These are phyloP conservation scores for Rhyacophila evoluta DNA, from an alignment of 2,888 invertebrate species.

Conservation along the genomic window DNA sequence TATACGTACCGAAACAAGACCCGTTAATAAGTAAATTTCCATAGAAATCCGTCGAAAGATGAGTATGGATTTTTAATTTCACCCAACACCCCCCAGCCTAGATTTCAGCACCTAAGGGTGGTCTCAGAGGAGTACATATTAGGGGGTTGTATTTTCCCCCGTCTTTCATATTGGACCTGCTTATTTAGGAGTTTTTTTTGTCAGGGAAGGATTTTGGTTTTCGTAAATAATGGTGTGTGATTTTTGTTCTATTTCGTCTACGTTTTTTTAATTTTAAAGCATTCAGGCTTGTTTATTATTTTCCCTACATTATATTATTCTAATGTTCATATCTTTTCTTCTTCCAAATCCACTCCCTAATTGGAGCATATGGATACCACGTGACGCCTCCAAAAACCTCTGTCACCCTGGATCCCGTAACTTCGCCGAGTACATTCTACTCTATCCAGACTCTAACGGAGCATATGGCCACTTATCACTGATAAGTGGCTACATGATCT, in stretches of 20 bases:
- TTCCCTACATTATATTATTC: no score
- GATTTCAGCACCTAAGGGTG: constrained; percentile 42
- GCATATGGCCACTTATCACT: no score
- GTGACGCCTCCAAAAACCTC: no score
- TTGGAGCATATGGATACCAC: no score
- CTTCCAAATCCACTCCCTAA: no score
- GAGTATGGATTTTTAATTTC: constrained; percentile 55
- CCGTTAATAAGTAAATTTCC: constrained; percentile 54
- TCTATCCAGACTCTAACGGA: no score
- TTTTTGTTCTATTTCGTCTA: background rate
- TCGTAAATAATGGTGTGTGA: background rate
- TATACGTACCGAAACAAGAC: constrained; percentile 33
- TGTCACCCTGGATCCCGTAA: no score
- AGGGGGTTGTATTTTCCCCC: constrained; percentile 31
- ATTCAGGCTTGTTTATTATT: no score
- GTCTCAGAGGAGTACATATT: constrained; percentile 26
- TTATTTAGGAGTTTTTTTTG: constrained; percentile 49
- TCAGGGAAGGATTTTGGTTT: constrained; percentile 5
- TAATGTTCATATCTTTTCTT: no score
- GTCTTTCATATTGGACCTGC: constrained; percentile 46
- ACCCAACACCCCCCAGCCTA: constrained; percentile 35
- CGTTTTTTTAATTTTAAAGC: no score
- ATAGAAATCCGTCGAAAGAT: constrained; percentile 53
- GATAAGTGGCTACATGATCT: no score
- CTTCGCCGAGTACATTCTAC: no score